These are phyloP conservation scores for Lamellibrachia luymesi DNA, from an alignment of 1,140 invertebrate species.

Conservation along the genomic window DNA sequence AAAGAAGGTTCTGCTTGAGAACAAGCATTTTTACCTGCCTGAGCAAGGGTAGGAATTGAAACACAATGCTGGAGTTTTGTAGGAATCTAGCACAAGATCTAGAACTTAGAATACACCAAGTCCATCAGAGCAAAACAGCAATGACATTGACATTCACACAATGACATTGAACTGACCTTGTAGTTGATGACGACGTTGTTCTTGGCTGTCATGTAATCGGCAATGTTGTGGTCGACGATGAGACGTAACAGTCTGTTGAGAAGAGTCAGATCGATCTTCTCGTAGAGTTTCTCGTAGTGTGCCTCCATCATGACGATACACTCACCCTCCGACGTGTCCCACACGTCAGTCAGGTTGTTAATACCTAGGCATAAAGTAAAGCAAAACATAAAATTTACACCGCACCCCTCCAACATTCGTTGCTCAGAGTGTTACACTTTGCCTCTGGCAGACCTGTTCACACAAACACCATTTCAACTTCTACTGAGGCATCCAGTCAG, in stretches of 20 bases:
- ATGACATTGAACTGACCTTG: constrained; percentile 64
- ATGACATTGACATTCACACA: neutral
- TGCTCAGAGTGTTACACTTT: too few relatives aligned
- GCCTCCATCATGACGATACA: constrained; percentile 98
- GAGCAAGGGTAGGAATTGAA: too few relatives aligned
- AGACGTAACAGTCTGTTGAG: constrained; percentile 91
- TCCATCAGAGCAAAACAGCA: constrained; percentile 22
- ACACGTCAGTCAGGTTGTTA: constrained; percentile 96
- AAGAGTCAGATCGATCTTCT: constrained; percentile 98
- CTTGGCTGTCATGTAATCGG: constrained; percentile 99
- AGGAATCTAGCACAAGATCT: neutral
- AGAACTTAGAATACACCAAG: constrained; percentile 29
- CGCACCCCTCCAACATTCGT: too few relatives aligned
- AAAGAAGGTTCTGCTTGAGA: too few relatives aligned
- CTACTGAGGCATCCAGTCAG: too few relatives aligned
- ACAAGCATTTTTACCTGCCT: too few relatives aligned
- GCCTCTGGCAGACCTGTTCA: too few relatives aligned
- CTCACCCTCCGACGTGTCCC: constrained; percentile 97
- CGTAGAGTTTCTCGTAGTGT: constrained; percentile 96
- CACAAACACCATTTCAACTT: too few relatives aligned
- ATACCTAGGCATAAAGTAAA: constrained; percentile 64
- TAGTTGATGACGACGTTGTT: constrained; percentile 99
- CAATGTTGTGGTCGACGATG: constrained; percentile 99
- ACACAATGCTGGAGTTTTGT: too few relatives aligned
- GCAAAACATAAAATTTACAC: neutral